Base-by-base conservation (phyloP, 2,888 invertebrate genomes). In the Pristionchus fissidentatus region DNA sequence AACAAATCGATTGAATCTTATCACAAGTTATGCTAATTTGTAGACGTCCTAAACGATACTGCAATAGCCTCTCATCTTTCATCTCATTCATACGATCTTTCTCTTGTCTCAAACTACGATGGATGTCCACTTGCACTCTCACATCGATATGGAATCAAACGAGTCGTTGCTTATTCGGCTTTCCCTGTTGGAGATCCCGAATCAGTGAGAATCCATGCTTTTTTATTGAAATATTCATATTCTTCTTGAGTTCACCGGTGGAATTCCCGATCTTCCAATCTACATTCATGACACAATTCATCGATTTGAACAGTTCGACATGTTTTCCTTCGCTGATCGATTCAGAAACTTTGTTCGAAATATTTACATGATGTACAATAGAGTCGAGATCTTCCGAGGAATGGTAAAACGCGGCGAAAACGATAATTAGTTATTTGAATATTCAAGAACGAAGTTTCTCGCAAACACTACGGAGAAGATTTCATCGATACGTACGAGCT, bases 21-120 rank as follows among this genome's bases (percentile, higher is more conserved):
- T 38, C 4, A 10, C 38, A 32, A 35, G 3, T 38, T 22, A 2
- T 66, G n/a, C n/a, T 49, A 10, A 15, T 15, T 60, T 60, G 7
- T 22, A 78, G 78, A 55, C 29, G 55, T 78, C 4, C 78, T 78
- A 10, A 22, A 43, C 35, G 41, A 55, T 38, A n/a, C 52, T 35
- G 15, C 52, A n/a, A 80, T 79, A 2, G 26, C 79, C 3, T 10
- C 35, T 10, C 79, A 79, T 57, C 79, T 79, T 7, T 38, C 57
- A 15, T 26, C 55, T n/a, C 55, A 55, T 29, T 41, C 35, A 19
- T 79, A 79, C 41, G 79, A 79, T 46, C 38, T 79, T n/a, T 3
- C 79, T 41, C 79, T 79, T n/a, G 57, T 79, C 13, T 57, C 79
- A n/a, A 79, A 79, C 22, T 79, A 79, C 15, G 79, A 79, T 57